These are phyloP conservation scores for Smithornis capensis DNA, from an alignment of 2,113 vertebrate genomes.

Conservation along the genomic window DNA sequence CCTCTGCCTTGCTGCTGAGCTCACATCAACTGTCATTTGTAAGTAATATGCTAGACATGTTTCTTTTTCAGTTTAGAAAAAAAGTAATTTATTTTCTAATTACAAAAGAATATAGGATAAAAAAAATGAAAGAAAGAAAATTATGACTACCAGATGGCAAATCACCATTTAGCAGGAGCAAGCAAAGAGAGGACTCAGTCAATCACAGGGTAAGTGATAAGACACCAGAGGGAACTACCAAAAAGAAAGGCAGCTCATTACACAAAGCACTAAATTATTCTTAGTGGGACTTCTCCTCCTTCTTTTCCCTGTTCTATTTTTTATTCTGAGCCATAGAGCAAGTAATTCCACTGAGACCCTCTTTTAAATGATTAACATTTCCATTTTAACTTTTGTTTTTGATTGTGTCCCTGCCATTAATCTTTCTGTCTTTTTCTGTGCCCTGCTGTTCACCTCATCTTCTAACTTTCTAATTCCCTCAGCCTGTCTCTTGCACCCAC, in stretches of 20 bases:
- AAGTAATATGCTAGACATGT: slow-evolving; percentile 64
- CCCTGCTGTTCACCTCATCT: slow-evolving; percentile 21
- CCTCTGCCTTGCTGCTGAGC: not conserved
- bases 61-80: slow-evolving; percentile 31
- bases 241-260: slow-evolving; percentile 69
- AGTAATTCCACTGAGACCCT: slow-evolving; percentile 48
- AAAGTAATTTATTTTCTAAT: slow-evolving; percentile 82
- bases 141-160: slow-evolving; percentile 67
- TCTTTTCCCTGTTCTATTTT: slow-evolving; percentile 51
- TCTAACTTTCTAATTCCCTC: not conserved
- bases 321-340: slow-evolving; percentile 55
- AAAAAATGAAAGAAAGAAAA: slow-evolving; percentile 66
- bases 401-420: slow-evolving; percentile 60
- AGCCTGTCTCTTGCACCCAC: not conserved
- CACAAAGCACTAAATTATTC: slow-evolving; percentile 67
- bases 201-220: slow-evolving; percentile 72
- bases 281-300: slow-evolving; percentile 55
- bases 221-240: slow-evolving; percentile 59
- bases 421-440: slow-evolving; percentile 48
- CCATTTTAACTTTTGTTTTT: slow-evolving; percentile 69
- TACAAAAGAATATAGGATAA: slow-evolving; percentile 67
- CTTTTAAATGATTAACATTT: slow-evolving; percentile 73
- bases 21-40: slow-evolving; percentile 44
- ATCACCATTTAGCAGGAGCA: slow-evolving; percentile 52
- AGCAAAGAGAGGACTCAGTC: slow-evolving; percentile 58